Evolutionary conservation across 2,797 vertebrate species (phyloP), one percentile per base, ranked within the genome.

Genomic region (Mus caroli): DNA sequence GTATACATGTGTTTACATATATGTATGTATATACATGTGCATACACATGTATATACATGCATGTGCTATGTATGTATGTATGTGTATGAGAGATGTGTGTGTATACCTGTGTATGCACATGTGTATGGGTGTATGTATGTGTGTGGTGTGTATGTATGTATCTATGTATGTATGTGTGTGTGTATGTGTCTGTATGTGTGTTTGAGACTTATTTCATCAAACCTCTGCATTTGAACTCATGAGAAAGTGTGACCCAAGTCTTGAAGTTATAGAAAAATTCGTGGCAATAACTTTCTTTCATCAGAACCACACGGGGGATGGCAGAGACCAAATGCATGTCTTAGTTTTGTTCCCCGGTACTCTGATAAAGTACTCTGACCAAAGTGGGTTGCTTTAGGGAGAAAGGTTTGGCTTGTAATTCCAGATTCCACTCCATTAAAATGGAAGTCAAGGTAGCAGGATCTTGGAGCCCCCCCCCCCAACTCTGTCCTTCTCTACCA

Each of bases 231-330:
- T 86, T 76, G 94, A 93, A 82, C 24, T 83, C 77, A 75, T 34
- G 92, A 71, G 90, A 96, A 92, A 94, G 28, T 75, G 60, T 71
- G 76, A 40, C 78, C 92, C 90, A 84, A 73, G 40, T 67, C 85
- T 88, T 52, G 28, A 17, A 40, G 4, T 46, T 17, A 64, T 52
- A 50, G 71, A 54, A 87, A 94, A 52, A 43, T 52, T 31, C 17
- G 0, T 0, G 4, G 50, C 52, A 40, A 64, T 40, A 24, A 40
- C 54, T 34, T 90, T 73, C 52, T 31, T 75, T 37, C 71, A 52
- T 24, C 20, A 78, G 93, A 94, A 17, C 28, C 15, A 14, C 46
- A 6, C 22, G 0, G 6, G 28, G 22, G 10, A n/a, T 3, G 37
- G 43, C 10, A 54, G 75, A 58, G 78, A 15, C 22, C 50, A 62